Evolutionary conservation across 1,140 invertebrate species (phyloP), one percentile per base, ranked within the genome.

Genomic region (Nylanderia fulva): DNA sequence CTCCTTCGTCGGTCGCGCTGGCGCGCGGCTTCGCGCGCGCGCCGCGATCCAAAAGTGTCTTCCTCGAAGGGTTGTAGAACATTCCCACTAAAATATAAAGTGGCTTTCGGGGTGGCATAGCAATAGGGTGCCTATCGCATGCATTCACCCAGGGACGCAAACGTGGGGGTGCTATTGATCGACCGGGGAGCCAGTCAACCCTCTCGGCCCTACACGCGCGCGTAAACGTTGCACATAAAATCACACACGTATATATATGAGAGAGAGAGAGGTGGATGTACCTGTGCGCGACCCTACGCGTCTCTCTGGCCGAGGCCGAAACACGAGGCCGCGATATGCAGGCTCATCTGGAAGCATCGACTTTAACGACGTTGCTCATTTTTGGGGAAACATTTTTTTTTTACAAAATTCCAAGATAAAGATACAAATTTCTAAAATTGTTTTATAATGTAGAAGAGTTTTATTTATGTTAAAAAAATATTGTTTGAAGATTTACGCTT

Each of bases 61-160:
- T 92, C 89, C 45, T 48, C 88, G 84, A 92, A 93, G 92, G 92
- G 92, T 93, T 93, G 93, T 93, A 93, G 90, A 93, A 94, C 93
- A 93, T 92, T 93, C 91, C 92, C 92, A 94, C 93, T 94, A 93
- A 94, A 94, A 94, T 94, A 94, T 94, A 93, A 94, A 94, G 93
- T 94, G 93, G 92, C 91, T 93, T 93, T 92, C 84, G 91, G 92
- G 91, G 91, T 93, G 91, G 92, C 92, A 93, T 93, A 93, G 93
- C 93, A 93, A 93, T 93, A 88, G 92, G 92, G 91, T 92, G 92
- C 91, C 92, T 93, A 94, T 93, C 92, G 90, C 91, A 91, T 92
- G 91, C 91, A 93, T 92, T 92, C 92, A 92, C 88, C 91, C 87
- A 85, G 91, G 91, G 88, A 93, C 88, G 91, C 87, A 87, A 86